Evolutionary conservation across 1,140 invertebrate genomes (phyloP), one percentile per base, ranked within the genome.

Genomic region (Brachionus rotundiformis): DNA sequence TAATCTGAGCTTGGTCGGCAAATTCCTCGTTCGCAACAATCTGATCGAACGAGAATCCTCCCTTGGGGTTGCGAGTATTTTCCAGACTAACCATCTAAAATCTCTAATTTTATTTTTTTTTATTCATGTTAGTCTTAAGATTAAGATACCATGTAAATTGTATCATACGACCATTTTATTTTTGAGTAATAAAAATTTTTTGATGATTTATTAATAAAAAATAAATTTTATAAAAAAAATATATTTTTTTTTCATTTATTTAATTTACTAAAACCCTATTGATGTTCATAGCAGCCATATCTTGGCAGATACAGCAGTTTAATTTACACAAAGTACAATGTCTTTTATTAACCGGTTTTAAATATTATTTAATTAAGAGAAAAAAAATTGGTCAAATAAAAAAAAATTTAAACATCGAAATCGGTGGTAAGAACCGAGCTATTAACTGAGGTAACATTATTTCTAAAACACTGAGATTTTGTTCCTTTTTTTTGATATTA

Each of bases 381-480:
- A 63, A 63, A 27, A 63, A 33, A 23, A 29, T 16, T 54, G 47
- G n/a, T 63, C n/a, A n/a, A 29, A 71, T 19, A 71, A 36, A 36
- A 71, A 19, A 39, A 41, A 36, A 63, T 29, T 33, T 31, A 65
- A 65, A 65, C 25, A 65, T 31, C 25, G 31, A 65, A 31, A 65
- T 65, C 11, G 61, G 25, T 65, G 61, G 25, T n/a, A n/a, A 8
- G 16, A 19, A 8, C 25, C 25, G 25, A 65, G 31, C 31, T n/a
- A 63, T 65, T 65, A 27, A n/a, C 10, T 33, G 31, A 65, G 31
- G 31, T 65, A 31, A 54, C 25, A 10, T 10, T 6, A 1, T 4
- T 54, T 75, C 25, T 36, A 81, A 31, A 81, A 81, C 47, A 63
- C 79, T 41, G 59, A 47, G 1, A 81, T 63, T 81, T 81, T 59